These are phyloP conservation scores for Malurus leucopterus DNA, from an alignment of 2,797 vertebrate species.

Conservation along the genomic window DNA sequence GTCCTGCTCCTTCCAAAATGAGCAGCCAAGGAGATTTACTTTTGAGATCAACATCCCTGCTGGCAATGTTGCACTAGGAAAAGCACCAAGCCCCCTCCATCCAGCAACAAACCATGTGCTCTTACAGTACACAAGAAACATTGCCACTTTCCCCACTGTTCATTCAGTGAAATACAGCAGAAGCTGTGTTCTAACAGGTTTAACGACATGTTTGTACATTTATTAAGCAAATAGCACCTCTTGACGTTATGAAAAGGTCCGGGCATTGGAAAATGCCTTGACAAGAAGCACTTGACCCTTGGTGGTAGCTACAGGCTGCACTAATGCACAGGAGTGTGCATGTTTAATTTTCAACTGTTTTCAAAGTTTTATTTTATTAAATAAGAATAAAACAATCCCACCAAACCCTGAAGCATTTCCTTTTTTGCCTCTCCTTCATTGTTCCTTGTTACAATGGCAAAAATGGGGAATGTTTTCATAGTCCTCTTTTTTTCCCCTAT, in stretches of 20 bases:
- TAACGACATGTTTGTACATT: slow-evolving; percentile 6
- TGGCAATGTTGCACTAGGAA: not conserved
- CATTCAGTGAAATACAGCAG: slow-evolving; percentile 29
- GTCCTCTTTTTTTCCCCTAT: not conserved
- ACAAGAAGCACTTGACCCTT: slow-evolving; percentile 12
- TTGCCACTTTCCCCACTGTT: not conserved
- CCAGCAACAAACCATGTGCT: not conserved
- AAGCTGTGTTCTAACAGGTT: slow-evolving; percentile 23
- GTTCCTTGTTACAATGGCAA: not conserved
- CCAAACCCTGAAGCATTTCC: not conserved
- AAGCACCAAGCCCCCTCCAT: not conserved
- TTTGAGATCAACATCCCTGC: slow-evolving; percentile 1
- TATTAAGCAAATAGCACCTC: slow-evolving; percentile 40
- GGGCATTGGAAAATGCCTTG: not conserved
- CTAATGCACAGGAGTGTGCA: not conserved
- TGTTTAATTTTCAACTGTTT: not conserved
- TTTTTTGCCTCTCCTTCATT: not conserved
- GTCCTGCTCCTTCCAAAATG: not conserved
- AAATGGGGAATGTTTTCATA: not conserved
- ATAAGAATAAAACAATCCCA: not conserved
- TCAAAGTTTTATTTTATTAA: not conserved
- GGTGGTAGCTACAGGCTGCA: not conserved
- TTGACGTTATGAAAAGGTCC: not conserved
- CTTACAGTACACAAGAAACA: not conserved
- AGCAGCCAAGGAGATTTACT: not conserved